Conservation (phyloP, 2,888 invertebrate genomes). For the Acleris emargana region DNA sequence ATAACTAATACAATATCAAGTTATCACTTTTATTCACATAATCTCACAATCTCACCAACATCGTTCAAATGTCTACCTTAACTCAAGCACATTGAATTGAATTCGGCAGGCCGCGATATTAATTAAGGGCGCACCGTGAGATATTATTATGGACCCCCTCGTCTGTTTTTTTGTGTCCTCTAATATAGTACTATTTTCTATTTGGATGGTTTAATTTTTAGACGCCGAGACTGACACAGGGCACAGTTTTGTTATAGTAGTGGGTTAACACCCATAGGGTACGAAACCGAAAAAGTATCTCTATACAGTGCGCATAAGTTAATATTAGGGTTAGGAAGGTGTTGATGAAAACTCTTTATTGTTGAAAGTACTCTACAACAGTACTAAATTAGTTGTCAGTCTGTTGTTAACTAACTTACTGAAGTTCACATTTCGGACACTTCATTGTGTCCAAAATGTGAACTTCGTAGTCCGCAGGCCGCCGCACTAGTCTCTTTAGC, state of each 20-base stretch:
- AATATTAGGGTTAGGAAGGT: background rate
- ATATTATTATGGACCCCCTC: slow-evolving; percentile 14
- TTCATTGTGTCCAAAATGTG: slow-evolving; percentile 5
- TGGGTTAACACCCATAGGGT: too few species aligned
- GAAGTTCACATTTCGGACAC: too few species aligned
- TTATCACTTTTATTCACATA: background rate
- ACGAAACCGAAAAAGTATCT: too few species aligned
- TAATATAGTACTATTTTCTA: too few species aligned
- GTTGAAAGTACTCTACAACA: too few species aligned
- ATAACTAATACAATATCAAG: slow-evolving; percentile 6
- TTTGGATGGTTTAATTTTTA: too few species aligned
- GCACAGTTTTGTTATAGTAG: too few species aligned
- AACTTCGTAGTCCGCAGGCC: slow-evolving; percentile 10
- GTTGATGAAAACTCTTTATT: background rate
- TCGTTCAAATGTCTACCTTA: background rate
- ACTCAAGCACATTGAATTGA: background rate
- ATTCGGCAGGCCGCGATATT: background rate
- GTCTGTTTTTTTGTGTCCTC: background rate
- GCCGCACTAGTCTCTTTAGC: background rate
- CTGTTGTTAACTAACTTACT: background rate
- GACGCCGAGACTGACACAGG: too few species aligned
- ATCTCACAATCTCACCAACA: background rate
- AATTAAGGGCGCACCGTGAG: slow-evolving; percentile 5
- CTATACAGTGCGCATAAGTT: background rate
- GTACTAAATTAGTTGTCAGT: background rate